Evolutionary conservation across 1,140 invertebrate species (phyloP).

Genomic region (Brachystomella parvula): DNA sequence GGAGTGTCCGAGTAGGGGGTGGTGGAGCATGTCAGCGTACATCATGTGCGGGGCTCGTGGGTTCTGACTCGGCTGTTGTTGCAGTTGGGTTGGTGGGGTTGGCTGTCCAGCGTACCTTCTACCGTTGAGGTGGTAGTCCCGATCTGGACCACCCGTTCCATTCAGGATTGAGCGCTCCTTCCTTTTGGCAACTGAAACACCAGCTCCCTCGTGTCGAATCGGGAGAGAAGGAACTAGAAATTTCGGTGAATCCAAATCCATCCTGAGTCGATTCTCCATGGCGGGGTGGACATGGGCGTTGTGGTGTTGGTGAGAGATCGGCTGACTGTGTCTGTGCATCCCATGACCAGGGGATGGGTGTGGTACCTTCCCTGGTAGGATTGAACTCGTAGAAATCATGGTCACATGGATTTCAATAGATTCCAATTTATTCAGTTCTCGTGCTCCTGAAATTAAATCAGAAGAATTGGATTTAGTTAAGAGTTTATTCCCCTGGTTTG

Average conservation of each 20-base stretch:
- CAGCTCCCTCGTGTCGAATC: neutral
- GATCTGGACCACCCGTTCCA: conserved; percentile 14
- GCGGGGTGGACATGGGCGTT: neutral
- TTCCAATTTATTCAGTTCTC: too few species aligned
- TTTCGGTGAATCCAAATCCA: conserved; percentile 36
- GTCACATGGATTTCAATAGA: too few species aligned
- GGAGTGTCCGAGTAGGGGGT: neutral
- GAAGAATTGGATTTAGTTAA: too few species aligned
- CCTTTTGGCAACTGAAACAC: neutral
- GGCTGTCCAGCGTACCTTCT: neutral
- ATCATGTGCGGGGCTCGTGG: neutral
- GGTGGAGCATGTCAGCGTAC: conserved; percentile 12
- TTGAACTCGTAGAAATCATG: conserved; percentile 29
- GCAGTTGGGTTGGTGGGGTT: neutral
- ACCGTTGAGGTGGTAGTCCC: neutral
- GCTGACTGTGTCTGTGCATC: neutral
- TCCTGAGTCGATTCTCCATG: conserved; percentile 9
- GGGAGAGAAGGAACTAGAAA: conserved; percentile 37
- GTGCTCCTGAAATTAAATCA: too few species aligned
- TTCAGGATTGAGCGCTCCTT: conserved; percentile 29
- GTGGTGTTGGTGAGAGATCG: neutral
- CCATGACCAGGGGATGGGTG: neutral
- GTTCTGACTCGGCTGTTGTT: neutral
- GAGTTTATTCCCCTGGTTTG: too few species aligned
- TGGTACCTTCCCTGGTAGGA: neutral